Base-by-base conservation (phyloP, 2,113 vertebrate genomes). In the Cephalopterus ornatus region DNA sequence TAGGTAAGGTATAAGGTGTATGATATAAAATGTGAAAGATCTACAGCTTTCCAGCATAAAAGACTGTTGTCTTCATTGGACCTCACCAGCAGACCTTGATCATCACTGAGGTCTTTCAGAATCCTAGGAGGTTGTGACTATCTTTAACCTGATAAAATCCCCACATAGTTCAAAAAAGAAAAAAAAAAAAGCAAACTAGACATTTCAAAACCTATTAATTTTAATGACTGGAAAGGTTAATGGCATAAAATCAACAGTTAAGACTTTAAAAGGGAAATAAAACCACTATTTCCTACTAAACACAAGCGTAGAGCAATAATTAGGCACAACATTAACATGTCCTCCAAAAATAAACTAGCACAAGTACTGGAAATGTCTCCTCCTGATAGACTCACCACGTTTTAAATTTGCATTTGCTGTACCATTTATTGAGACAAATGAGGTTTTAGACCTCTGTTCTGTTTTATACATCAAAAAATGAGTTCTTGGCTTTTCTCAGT, bases 381-480 rank as follows among this genome's bases (percentile, higher is more conserved):
- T 24, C 28, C 33, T 72, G 24, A 83, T 33, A 88, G 78, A 94
- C 32, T 88, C 41, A 70, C 9, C 14, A 79, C 50, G 42, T 27
- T 55, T 89, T 68, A 88, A 86, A 88, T 91, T 73, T 92, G 71
- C 50, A 88, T 85, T 85, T 92, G 33, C 52, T 76, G 70, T 85
- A 73, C 42, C 52, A 74, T 65, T 92, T 95, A 89, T 65, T 80
- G 62, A 89, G 28, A 87, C 35, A 96, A 89, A 96, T 80, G 80
- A 85, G 42, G 10, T 41, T 83, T 78, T 63, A 68, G 76, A 96
- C 23, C 24, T 82, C 88, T 89, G 28, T 59, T 95, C 28, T 30
- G 11, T 58, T 89, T 85, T 65, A 61, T 24, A 73, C 8, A 80
- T 74, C 28, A 71, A 82, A 85, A 27, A 84, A 75, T 1, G 5